Conservation (phyloP, 2,888 invertebrate species). For the Phorcus lineatus region DNA sequence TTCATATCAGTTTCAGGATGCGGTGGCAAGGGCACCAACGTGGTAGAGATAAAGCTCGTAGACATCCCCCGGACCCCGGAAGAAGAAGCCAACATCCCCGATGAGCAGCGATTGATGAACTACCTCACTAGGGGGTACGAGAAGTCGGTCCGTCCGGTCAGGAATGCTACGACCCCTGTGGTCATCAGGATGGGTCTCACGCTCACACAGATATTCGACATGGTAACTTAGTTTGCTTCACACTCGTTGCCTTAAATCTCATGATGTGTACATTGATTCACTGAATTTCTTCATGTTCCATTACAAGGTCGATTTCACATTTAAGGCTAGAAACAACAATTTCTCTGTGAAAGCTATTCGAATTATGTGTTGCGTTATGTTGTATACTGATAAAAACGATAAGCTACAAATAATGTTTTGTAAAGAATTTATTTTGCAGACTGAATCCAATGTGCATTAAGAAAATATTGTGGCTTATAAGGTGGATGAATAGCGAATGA, state of each 20-base stretch:
- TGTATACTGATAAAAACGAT: no score
- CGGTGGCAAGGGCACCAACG: slow-evolving; percentile 29
- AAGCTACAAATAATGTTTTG: no score
- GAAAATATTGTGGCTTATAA: no score
- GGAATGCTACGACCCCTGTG: slow-evolving; percentile 77
- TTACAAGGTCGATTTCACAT: no score
- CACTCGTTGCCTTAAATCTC: background rate
- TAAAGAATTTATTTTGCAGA: no score
- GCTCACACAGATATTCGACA: slow-evolving; percentile 78
- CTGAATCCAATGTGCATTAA: no score
- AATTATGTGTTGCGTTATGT: no score
- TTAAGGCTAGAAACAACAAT: no score
- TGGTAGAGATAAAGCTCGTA: slow-evolving; percentile 24
- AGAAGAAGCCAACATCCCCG: slow-evolving; percentile 47
- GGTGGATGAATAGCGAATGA: no score
- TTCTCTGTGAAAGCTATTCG: no score
- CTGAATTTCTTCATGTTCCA: no score
- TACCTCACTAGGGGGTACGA: slow-evolving; percentile 77
- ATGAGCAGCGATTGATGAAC: slow-evolving; percentile 76
- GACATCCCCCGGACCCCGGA: slow-evolving; percentile 28
- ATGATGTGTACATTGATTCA: background rate
- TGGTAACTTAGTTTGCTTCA: slow-evolving; percentile 73
- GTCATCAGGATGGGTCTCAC: slow-evolving; percentile 78
- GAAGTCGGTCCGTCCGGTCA: slow-evolving; percentile 78
- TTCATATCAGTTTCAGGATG: slow-evolving; percentile 13